Evolutionary conservation across 2,888 invertebrate genomes (phyloP).

Genomic region (Gortyna flavago): DNA sequence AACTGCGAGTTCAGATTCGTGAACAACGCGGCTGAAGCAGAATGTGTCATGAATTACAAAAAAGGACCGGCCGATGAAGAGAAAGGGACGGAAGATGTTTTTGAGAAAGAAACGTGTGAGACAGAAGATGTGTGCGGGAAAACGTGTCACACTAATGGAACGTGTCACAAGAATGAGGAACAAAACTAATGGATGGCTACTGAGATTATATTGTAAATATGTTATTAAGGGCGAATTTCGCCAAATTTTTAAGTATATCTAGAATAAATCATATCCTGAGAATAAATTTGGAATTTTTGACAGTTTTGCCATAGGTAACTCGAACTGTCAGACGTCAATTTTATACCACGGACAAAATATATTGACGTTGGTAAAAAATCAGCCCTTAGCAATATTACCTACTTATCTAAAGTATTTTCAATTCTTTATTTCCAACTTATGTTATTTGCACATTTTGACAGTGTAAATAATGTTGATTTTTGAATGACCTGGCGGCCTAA

Average conservation of each 20-base stretch:
- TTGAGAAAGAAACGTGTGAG: not conserved
- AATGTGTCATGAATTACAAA: conserved; percentile 40
- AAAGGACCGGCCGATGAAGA: conserved; percentile 17
- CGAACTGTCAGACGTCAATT: not conserved
- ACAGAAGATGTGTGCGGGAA: not conserved
- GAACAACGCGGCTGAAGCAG: conserved; percentile 50
- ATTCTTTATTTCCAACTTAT: not conserved
- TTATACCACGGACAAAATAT: not conserved
- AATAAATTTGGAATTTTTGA: not conserved
- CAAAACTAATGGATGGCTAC: conserved; percentile 1
- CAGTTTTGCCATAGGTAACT: not conserved
- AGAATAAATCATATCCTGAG: not conserved
- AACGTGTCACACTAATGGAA: not conserved
- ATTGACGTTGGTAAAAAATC: not conserved
- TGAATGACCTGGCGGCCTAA: too few species aligned
- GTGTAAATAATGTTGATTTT: not conserved
- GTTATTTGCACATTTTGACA: not conserved
- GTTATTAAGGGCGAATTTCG: not conserved
- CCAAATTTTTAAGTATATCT: not conserved
- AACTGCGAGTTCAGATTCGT: conserved; percentile 54
- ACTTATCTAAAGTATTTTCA: not conserved
- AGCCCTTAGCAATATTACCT: not conserved
- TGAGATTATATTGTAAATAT: not conserved
- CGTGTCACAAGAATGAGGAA: conserved; percentile 6
- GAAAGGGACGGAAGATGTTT: not conserved